These are phyloP conservation scores for Neomonachus schauinslandi DNA, from an alignment of 2,113 vertebrate species.

Conservation along the genomic window DNA sequence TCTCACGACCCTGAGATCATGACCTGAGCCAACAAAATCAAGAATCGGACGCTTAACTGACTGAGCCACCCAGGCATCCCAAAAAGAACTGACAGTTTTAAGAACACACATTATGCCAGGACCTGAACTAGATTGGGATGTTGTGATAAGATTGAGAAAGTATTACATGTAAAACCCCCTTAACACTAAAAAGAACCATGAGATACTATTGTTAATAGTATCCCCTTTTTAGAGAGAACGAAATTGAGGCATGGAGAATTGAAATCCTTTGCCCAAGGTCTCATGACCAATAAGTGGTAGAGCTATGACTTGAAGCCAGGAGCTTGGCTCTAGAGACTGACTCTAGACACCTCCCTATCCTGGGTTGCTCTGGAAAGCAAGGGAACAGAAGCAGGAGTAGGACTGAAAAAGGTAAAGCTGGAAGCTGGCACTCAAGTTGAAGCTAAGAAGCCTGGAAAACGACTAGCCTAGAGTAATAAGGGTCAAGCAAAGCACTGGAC, in stretches of 20 bases:
- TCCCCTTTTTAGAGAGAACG: background rate
- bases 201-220: background rate
- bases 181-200: background rate
- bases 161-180: background rate
- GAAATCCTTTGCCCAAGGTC: background rate
- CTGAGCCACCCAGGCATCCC: too few relatives aligned
- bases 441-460: background rate
- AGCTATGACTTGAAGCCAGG: background rate
- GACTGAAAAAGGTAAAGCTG: background rate
- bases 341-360: background rate
- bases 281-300: background rate
- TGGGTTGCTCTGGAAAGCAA: background rate
- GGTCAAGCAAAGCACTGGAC: background rate
- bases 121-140: background rate
- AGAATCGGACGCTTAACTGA: background rate
- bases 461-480: background rate
- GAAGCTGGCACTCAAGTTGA: background rate
- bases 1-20: background rate
- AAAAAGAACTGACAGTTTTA: background rate
- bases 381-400: background rate
- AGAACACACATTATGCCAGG: background rate
- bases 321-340: background rate
- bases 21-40: background rate
- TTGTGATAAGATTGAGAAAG: background rate
- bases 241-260: background rate